Base-by-base conservation (phyloP, 2,888 invertebrate genomes). In the Choristoneura rosaceana region DNA sequence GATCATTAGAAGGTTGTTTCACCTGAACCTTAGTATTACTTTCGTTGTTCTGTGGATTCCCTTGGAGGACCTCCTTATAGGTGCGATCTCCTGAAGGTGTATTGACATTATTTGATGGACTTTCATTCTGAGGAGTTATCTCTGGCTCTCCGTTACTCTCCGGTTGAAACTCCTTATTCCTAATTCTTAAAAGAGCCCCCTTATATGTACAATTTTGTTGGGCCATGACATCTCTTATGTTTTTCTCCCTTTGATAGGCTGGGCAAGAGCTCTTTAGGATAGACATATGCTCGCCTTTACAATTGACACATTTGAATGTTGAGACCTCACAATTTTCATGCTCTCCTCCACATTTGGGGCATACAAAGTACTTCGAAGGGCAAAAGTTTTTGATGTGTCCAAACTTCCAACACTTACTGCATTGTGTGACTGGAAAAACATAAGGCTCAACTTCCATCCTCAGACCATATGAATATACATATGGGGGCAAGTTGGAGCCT, bases 351-450 rank as follows among this genome's bases (percentile, higher is more conserved):
- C 71, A 71, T 63, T 71, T 71, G 3, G 71, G 71, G 12, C 71
- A 71, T 38, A 5, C 5, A 38, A 38, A 38, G 38, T 38, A 4
- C 38, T 15, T 63, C 14, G 71, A 67, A 12, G 67, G 68, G 14
- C 71, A 71, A 8, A 58, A 60, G 15, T 58, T 68, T 14, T 47
- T 43, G 9, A 38, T 61, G 25, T 71, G 71, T 9, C 67, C 67
- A 12, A 63, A 47, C 25, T 58, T 67, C 71, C 68, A 71, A 25
- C 67, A 71, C 2, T 55, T 38, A 10, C 58, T 43, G n/a, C 68
- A 71, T 59, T 71, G 67, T 34, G 71, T 58, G 41, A 52, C 68
- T 1, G 69, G 71, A 25, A 68, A 71, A 17, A 68, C 14, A 58
- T 71, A 71, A 8, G 47, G 50, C 10, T 67, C 71, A 0, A 71